Conservation (phyloP, 2,113 vertebrate species). For the Lycaon pictus region DNA sequence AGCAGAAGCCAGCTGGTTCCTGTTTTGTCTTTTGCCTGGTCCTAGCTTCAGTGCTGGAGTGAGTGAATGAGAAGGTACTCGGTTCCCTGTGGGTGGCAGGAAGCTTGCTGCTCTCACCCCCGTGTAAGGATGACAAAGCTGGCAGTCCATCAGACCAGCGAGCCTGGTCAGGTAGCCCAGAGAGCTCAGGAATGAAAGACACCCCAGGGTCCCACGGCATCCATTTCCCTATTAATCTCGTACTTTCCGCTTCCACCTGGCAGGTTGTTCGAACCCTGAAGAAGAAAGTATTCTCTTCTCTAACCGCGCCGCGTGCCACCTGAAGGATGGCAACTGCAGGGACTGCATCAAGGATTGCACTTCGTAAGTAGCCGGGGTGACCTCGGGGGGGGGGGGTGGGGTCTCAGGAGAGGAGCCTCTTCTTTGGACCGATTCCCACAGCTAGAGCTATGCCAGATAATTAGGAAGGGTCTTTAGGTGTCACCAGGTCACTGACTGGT, state of each 20-base stretch:
- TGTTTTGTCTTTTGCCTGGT: background rate
- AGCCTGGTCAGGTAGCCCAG: background rate
- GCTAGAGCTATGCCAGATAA: background rate
- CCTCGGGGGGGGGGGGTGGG: background rate
- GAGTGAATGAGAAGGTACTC: background rate
- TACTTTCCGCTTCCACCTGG: background rate
- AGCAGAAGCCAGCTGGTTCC: background rate
- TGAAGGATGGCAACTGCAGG: constrained; percentile 94
- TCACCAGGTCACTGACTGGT: background rate
- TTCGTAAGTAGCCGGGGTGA: constrained; percentile 84
- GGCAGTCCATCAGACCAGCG: background rate
- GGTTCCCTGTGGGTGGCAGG: background rate
- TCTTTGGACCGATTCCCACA: background rate
- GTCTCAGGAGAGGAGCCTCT: background rate
- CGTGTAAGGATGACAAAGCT: background rate
- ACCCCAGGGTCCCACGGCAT: background rate
- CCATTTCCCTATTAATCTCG: background rate
- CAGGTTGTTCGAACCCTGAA: constrained; percentile 88
- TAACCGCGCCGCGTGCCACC: constrained; percentile 93
- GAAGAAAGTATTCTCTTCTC: constrained; percentile 93
- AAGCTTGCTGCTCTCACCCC: background rate
- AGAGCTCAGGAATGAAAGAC: background rate
- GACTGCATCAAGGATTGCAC: constrained; percentile 95
- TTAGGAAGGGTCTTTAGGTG: background rate
- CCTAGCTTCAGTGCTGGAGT: background rate